Evolutionary conservation across 53 echinoderm and acorn worm genomes (phyloP).

Genomic region (Hippasteria phrygiana): DNA sequence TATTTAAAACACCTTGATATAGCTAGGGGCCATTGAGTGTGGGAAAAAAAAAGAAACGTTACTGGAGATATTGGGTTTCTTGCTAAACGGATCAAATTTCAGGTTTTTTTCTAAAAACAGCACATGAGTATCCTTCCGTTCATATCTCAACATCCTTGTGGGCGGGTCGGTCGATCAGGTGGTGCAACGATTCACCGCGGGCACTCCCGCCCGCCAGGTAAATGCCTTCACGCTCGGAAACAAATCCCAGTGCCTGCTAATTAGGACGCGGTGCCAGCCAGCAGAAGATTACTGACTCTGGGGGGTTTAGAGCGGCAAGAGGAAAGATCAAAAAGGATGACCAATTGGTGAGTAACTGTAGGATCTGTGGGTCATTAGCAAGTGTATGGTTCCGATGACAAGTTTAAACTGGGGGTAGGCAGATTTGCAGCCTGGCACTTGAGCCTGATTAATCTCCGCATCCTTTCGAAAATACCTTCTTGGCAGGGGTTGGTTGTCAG

Average conservation of each 20-base stretch:
- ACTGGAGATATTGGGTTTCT: not conserved
- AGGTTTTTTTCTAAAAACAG: constrained; percentile 27
- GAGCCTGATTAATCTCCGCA: not conserved
- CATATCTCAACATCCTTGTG: not conserved
- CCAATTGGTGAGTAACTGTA: constrained; percentile 28
- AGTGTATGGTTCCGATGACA: constrained; percentile 45
- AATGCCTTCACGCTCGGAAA: constrained; percentile 35
- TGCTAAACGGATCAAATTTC: not conserved
- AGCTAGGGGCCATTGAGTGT: no score
- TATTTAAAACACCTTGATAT: no score
- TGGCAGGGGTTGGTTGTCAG: not conserved
- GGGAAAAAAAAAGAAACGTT: not conserved
- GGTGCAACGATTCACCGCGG: no score
- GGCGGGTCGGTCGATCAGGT: not conserved
- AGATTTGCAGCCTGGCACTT: not conserved
- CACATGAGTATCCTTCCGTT: constrained; percentile 24
- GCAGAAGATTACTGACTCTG: not conserved
- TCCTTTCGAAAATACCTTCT: constrained; percentile 11
- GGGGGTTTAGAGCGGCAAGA: not conserved
- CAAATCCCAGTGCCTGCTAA: not conserved
- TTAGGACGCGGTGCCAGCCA: not conserved
- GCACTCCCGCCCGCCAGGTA: not conserved
- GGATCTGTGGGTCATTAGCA: constrained; percentile 40
- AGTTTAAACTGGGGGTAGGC: constrained; percentile 21
- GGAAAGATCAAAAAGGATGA: not conserved